Base-by-base conservation (phyloP, 1,140 invertebrate genomes). In the Tetramorium alpestre region DNA sequence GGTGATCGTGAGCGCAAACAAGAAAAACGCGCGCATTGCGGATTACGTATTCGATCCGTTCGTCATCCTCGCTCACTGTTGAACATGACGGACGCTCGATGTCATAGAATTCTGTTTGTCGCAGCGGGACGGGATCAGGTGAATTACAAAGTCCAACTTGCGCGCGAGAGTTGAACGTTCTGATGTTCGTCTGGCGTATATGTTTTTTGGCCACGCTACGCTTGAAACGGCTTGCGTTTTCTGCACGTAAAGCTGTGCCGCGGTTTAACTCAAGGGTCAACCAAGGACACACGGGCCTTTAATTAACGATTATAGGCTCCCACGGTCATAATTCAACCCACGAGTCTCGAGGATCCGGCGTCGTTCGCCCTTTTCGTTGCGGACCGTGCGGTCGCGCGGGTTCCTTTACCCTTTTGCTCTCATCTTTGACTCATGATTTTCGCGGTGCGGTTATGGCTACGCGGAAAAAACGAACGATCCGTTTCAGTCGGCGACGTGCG, bases 221-320 rank as follows among this genome's bases (percentile, higher is more conserved):
- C 65, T 69, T 8, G 22, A 58, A 58, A 33, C 51, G 25, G 49
- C 54, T 69, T 44, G 80, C 51, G 41, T 33, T 84, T 73, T 67
- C 69, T 44, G 69, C 41, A 7, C 22, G 54, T 56, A 73, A 73
- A 82, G 18, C 25, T n/a, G 28, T n/a, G 80, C 54, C 56, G 76
- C 49, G 73, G 76, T 58, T 22, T n/a, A 76, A 49, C 76, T 86
- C 51, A 16, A 47, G 65, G 58, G 54, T 67, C 70, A 56, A 60
- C 28, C 44, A 65, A 28, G 85, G 41, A 76, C 70, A 54, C 51
- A 33, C 67, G 8, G 56, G 72, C 22, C 49, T 77, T 87, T 81
- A 89, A 89, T 89, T 81, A 89, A 89, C 88, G 88, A 89, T 89
- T 82, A 89, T 89, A 89, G 67, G 77, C 28, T 77, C 44, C 67